These are phyloP conservation scores for Triplophysa dalaica DNA, from an alignment of 2,113 vertebrate species.

Conservation along the genomic window DNA sequence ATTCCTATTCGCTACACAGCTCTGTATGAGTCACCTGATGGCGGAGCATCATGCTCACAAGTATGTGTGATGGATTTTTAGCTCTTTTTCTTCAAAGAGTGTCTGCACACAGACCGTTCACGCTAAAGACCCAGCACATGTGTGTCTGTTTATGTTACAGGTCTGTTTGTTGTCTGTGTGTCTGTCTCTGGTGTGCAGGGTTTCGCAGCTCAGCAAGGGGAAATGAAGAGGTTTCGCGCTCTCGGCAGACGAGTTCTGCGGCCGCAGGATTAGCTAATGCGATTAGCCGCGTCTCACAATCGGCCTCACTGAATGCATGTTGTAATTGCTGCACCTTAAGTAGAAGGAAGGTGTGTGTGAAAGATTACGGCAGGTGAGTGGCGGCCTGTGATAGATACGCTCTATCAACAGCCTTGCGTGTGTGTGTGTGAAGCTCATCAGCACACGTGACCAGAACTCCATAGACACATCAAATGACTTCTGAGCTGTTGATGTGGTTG, in stretches of 20 bases:
- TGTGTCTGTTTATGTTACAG: too few relatives aligned
- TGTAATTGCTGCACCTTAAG: conserved; percentile 63
- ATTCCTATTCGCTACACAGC: not conserved
- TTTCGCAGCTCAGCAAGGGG: conserved; percentile 7
- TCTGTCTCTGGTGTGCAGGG: not conserved
- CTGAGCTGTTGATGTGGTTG: not conserved
- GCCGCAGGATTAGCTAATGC: conserved; percentile 68
- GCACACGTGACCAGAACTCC: not conserved
- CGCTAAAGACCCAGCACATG: too few relatives aligned
- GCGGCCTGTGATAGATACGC: conserved; percentile 39
- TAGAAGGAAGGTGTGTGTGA: conserved; percentile 63
- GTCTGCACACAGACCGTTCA: too few relatives aligned
- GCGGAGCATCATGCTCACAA: not conserved
- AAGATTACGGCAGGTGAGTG: conserved; percentile 61
- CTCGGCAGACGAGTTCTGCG: conserved; percentile 45
- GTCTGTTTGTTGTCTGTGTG: not conserved
- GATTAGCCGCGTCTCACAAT: conserved; percentile 64
- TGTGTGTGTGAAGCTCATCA: conserved; percentile 19
- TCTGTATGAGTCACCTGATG: conserved; percentile 5
- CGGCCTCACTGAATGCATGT: conserved; percentile 58
- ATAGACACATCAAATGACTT: not conserved
- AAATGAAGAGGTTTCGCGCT: conserved; percentile 49
- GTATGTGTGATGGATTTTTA: too few relatives aligned
- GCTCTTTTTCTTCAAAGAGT: not conserved
- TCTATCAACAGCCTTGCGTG: conserved; percentile 33